Evolutionary conservation across 2,113 vertebrate genomes (phyloP).

Genomic region (Mobula birostris): DNA sequence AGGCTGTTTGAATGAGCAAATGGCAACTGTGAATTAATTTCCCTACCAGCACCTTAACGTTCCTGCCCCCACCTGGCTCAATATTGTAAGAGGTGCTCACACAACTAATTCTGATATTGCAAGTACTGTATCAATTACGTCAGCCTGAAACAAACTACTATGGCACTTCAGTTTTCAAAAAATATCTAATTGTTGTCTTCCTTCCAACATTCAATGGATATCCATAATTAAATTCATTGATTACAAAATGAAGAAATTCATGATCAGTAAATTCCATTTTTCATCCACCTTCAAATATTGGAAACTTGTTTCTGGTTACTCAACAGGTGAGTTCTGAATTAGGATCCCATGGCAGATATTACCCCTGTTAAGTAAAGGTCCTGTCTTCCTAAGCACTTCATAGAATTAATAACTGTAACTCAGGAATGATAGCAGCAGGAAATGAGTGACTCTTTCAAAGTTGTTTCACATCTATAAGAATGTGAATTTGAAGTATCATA

Average conservation of each 20-base stretch:
- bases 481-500: neutral
- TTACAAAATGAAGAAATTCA: neutral
- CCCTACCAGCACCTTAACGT: neutral
- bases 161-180: neutral
- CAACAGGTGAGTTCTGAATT: too few species aligned
- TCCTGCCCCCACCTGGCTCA: neutral
- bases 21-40: too few species aligned
- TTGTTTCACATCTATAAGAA: neutral
- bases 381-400: neutral
- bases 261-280: neutral
- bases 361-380: neutral
- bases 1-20: neutral
- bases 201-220: neutral
- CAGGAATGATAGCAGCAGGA: neutral
- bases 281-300: neutral
- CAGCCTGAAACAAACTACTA: neutral
- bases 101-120: neutral
- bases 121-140: neutral
- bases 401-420: neutral
- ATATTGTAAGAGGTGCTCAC: neutral
- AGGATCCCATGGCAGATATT: neutral
- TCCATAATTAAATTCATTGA: neutral
- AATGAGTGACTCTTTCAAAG: neutral
- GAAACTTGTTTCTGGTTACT: too few species aligned
- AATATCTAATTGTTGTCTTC: neutral